Evolutionary conservation across 2,888 invertebrate genomes (phyloP).

Genomic region (Archips crataeganus): DNA sequence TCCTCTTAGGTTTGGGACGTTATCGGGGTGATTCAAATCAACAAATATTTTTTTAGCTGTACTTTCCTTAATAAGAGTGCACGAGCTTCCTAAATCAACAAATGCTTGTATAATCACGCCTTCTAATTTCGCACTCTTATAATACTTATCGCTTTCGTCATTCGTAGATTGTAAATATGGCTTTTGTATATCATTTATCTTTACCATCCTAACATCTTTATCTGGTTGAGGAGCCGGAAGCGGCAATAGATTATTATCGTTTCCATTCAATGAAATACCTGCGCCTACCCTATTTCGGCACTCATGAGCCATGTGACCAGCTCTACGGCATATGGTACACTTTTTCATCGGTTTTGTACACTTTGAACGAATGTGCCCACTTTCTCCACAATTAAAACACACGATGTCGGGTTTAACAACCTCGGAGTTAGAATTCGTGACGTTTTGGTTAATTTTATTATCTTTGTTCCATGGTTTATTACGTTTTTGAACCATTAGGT

Average conservation of each 20-base stretch:
- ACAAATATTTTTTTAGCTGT: neutral
- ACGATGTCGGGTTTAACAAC: neutral
- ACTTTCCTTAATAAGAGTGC: neutral
- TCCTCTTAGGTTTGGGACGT: conserved; percentile 3
- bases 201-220: too few relatives aligned
- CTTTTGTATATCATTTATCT: too few relatives aligned
- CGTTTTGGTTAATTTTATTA: neutral
- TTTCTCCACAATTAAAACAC: conserved; percentile 6
- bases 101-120: neutral
- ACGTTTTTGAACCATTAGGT: neutral
- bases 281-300: too few relatives aligned
- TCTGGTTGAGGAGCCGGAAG: too few relatives aligned
- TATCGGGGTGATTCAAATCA: neutral
- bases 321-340: too few relatives aligned
- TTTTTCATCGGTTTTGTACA: conserved; percentile 7
- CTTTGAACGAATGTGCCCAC: neutral
- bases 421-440: neutral
- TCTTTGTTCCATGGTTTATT: conserved; percentile 3
- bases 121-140: neutral
- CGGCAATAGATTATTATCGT: too few relatives aligned
- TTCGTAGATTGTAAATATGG: neutral
- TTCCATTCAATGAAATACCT: too few relatives aligned
- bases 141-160: neutral
- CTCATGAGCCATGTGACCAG: too few relatives aligned
- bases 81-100: conserved; percentile 11